Base-by-base conservation (phyloP, 2,888 invertebrate genomes). In the Drosophila anceps region DNA sequence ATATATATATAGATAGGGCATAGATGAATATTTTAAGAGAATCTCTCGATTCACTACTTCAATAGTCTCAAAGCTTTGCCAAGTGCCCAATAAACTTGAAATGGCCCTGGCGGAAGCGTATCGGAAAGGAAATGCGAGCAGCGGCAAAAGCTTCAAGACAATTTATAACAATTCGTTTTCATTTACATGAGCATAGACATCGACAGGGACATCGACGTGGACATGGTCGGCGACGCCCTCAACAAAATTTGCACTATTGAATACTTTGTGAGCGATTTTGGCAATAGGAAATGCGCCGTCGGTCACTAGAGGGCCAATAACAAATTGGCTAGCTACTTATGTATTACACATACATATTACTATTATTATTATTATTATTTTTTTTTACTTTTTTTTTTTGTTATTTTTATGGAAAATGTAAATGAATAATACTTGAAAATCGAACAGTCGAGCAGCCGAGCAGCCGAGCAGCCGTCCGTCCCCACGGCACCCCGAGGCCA, bases 81-180 rank as follows among this genome's bases (percentile, higher is more conserved):
- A 50, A 51, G 12, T 15, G 20, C 2, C 13, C 15, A 15, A 35
- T 9, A 15, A 53, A 35, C 18, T 24, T 6, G 20, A 18, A n/a
- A n/a, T 31, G 18, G 4, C 8, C n/a, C 24, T 3, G 13, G 10
- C 0, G 18, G 7, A 6, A 60, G 63, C 29, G 61, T 66, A 66
- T 53, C 6, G 15, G 29, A 33, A 48, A 48, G 35, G 53, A 39
- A 33, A 35, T 41, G 53, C 53, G 31, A 69, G 27, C 41, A 41
- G 31, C 43, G 55, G 29, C 24, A 55, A 77, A 81, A 77, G 79
- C 81, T 68, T 55, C 62, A 69, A 77, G 79, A 77, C 87, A 84
- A 84, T 84, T 84, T 86, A 86, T 84, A 84, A 84, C 83, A 84
- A 81, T 84, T 86, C 75, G 73, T 81, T 86, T 74, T 68, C 81